Evolutionary conservation across 2,113 vertebrate species (phyloP), one percentile per base, ranked within the genome.

Genomic region (Chaetodon trifascialis): DNA sequence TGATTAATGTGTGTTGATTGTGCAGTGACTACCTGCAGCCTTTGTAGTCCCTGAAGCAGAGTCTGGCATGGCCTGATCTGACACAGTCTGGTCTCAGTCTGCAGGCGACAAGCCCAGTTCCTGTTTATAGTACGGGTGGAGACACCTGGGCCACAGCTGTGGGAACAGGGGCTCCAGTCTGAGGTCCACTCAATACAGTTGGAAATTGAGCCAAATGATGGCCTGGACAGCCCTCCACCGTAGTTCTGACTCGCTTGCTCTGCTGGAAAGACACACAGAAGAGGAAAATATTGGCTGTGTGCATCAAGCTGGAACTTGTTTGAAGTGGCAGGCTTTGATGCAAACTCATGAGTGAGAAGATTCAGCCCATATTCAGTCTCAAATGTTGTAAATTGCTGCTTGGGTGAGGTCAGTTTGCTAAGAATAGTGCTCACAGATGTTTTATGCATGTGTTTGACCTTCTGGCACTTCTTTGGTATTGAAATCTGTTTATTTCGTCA

Each of bases 151-250:
- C 96, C 96, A 4, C 96, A 97, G 87, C 93, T 95, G 82, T 84
- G 87, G 0, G 96, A 97, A 79, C 97, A 97, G 73, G 95, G 76
- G 1, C 95, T 94, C 96, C 96, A 97, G 71, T 93, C 94, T 0
- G 96, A 95, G 89, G 92, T 84, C 95, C 95, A 96, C 12, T 94
- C 93, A 16, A 94, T 92, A 68, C 96, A 97, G 47, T 73, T 89
- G 60, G 85, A 68, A 42, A 54, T 44, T 0, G 65, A 52, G 34
- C 75, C 73, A 19, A 42, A 42, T 1, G 25, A 11, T 7, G 11
- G 54, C 52, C 67, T 17, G 0, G 60, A 60, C 58, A 23, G 52
- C 42, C 83, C 70, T 42, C 55, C 70, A 12, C 55, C 12, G 23
- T 40, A n/a, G 40, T 72, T 74, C 63, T 66, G 62, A 10, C 17